phyloP scores from a whole-genome alignment of 2,797 vertebrate genomes.

The Diplodus sargus region DNA sequence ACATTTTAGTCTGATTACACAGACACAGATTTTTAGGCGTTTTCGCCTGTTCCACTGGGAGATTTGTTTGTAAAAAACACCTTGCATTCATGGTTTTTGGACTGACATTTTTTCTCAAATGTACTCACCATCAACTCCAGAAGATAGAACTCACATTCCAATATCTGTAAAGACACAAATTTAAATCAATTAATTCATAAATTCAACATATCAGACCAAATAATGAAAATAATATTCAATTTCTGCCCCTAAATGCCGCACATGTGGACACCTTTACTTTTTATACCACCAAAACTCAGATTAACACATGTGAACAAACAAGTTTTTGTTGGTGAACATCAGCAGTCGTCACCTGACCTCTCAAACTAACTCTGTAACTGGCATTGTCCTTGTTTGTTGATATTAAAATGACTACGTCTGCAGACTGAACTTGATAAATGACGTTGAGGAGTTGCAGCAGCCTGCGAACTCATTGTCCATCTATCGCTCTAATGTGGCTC shows the following conservation, averaged over 20 bases:
- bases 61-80: too few relatives aligned
- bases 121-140: constrained; percentile 97
- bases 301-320: too few relatives aligned
- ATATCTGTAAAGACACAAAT: constrained; percentile 87
- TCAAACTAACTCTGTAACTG: neutral
- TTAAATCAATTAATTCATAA: neutral
- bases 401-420: constrained; percentile 8
- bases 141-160: constrained; percentile 99
- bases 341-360: neutral
- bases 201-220: too few relatives aligned
- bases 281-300: too few relatives aligned
- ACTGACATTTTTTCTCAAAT: too few relatives aligned
- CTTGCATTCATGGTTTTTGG: too few relatives aligned
- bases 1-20: too few relatives aligned
- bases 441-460: constrained; percentile 40
- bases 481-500: constrained; percentile 31
- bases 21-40: too few relatives aligned
- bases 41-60: too few relatives aligned
- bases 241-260: too few relatives aligned
- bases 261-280: too few relatives aligned
- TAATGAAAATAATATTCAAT: too few relatives aligned
- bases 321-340: neutral
- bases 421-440: constrained; percentile 23
- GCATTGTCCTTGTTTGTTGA: neutral
- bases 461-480: constrained; percentile 43